Base-by-base conservation (phyloP, 1,140 invertebrate genomes). In the Harpegnathos saltator region DNA sequence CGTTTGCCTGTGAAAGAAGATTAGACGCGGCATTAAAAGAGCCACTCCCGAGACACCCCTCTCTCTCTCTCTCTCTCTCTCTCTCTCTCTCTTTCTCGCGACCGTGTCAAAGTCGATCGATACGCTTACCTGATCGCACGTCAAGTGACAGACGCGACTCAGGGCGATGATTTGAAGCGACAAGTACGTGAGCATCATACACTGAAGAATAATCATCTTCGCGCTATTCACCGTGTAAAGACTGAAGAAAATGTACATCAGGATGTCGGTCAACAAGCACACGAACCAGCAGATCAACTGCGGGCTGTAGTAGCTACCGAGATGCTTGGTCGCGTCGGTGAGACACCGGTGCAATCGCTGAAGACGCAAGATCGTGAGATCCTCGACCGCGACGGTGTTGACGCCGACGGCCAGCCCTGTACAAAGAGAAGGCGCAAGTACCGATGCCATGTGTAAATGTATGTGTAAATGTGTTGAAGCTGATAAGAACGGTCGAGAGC, bases 61-160 rank as follows among this genome's bases (percentile, higher is more conserved):
- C n/a, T n/a, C n/a, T n/a, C n/a, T n/a, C n/a, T n/a, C n/a, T n/a
- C n/a, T n/a, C n/a, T n/a, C n/a, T n/a, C n/a, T n/a, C n/a, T n/a
- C n/a, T n/a, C n/a, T n/a, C n/a, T n/a, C n/a, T n/a, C n/a, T n/a
- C n/a, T n/a, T n/a, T n/a, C n/a, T n/a, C n/a, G n/a, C n/a, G n/a
- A n/a, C n/a, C n/a, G n/a, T n/a, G n/a, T n/a, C n/a, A n/a, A n/a
- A n/a, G n/a, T n/a, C n/a, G n/a, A 0, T 50, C 5, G 56, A 26
- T 22, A 54, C 12, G 26, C 26, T 14, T 65, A 77, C 74, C 74
- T 77, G 48, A 77, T 56, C 17, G 29, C 74, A 77, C 14, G 74
- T 77, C 17, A 77, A 38, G 26, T 77, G n/a, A 66, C 44, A 77
- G 48, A 66, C 44, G 11, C 62, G 48, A 52, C 74, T 56, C 24